Evolutionary conservation across 2,888 invertebrate species (phyloP).

Genomic region (Serripes groenlandicus): DNA sequence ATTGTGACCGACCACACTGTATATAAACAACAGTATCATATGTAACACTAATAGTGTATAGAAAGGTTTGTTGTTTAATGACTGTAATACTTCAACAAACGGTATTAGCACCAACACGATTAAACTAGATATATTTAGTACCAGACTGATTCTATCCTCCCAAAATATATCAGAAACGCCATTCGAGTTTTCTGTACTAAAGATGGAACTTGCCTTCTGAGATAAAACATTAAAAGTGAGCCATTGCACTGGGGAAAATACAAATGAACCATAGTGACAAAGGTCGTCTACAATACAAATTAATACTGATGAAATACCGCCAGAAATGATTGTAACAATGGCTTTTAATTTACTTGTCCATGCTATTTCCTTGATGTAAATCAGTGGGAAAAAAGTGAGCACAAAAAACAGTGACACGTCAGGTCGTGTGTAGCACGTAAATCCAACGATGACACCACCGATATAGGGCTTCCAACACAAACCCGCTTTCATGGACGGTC

Average conservation of each 20-base stretch:
- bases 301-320: constrained; percentile 43
- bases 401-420: constrained; percentile 53
- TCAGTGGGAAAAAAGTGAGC: constrained; percentile 20
- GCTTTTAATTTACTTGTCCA: background rate
- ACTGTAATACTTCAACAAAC: background rate
- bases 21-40: constrained; percentile 21
- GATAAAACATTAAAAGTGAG: constrained; percentile 75
- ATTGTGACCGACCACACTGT: constrained; percentile 61
- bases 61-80: background rate
- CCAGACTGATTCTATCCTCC: constrained; percentile 16
- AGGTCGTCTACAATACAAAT: constrained; percentile 73
- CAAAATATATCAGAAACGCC: constrained; percentile 46
- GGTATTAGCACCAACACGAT: background rate
- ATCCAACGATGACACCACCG: constrained; percentile 57
- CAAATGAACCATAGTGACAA: constrained; percentile 66
- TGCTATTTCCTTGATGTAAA: background rate
- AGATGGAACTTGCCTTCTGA: constrained; percentile 69
- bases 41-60: constrained; percentile 27
- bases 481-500: background rate
- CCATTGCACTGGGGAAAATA: constrained; percentile 79
- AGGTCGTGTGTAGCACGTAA: constrained; percentile 56
- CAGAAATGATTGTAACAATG: background rate
- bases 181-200: constrained; percentile 51
- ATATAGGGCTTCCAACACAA: background rate
- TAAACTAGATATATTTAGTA: background rate